Conservation (phyloP, 1,140 invertebrate species). For the Papilio polyxenes region DNA sequence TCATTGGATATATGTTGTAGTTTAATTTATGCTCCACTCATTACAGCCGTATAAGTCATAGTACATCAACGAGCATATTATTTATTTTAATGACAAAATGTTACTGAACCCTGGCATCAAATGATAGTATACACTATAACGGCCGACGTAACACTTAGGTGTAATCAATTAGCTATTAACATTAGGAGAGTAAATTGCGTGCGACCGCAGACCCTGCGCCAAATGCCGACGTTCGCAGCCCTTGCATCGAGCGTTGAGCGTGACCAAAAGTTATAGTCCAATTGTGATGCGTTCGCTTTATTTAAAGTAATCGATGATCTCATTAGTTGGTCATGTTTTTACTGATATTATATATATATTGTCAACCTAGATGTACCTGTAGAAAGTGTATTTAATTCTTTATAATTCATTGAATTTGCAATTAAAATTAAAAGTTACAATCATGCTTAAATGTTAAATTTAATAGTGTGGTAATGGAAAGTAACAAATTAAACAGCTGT, state of each 20-base stretch:
- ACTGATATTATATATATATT: neutral
- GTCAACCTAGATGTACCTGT: neutral
- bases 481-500: conserved; percentile 60
- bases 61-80: neutral
- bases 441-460: neutral
- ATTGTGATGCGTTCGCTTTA: neutral
- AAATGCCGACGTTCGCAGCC: conserved; percentile 49
- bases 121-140: neutral
- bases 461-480: conserved; percentile 11
- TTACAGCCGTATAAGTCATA: too few relatives aligned
- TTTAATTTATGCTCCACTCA: too few relatives aligned
- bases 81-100: neutral
- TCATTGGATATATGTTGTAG: too few relatives aligned
- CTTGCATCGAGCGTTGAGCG: conserved; percentile 40
- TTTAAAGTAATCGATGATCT: neutral
- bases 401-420: neutral
- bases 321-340: neutral
- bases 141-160: conserved; percentile 23
- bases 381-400: too few relatives aligned
- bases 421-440: neutral
- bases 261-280: conserved; percentile 30
- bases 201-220: conserved; percentile 52
- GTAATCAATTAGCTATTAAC: conserved; percentile 54
- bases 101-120: neutral
- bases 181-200: conserved; percentile 54